Evolutionary conservation across 2,797 vertebrate genomes (phyloP).

Genomic region (Molothrus aeneus): DNA sequence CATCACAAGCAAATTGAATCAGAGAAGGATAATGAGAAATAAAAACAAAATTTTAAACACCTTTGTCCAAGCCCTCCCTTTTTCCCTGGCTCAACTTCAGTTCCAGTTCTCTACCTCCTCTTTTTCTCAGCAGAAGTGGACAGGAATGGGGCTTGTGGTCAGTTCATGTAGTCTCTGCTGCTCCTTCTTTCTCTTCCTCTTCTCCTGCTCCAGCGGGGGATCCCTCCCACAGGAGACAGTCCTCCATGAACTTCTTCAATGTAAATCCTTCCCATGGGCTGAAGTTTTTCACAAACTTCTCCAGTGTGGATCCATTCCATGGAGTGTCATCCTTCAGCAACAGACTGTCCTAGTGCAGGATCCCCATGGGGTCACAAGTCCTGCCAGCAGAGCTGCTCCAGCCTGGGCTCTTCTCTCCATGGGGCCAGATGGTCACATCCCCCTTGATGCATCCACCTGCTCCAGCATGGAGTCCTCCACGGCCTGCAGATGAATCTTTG

Average conservation of each 20-base stretch:
- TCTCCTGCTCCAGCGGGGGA: neutral
- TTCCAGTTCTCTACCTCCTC: neutral
- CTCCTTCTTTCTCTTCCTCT: neutral
- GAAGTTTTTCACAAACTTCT: neutral
- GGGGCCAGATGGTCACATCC: neutral
- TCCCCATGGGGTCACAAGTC: neutral
- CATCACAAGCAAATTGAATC: neutral
- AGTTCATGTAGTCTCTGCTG: neutral
- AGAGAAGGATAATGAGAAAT: neutral
- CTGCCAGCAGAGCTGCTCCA: neutral
- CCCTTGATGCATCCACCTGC: neutral
- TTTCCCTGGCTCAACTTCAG: neutral
- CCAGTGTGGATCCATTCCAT: neutral
- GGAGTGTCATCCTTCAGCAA: neutral
- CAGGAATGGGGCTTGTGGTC: neutral
- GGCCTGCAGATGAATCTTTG: neutral
- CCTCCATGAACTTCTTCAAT: neutral
- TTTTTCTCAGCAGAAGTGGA: neutral
- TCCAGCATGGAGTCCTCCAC: neutral
- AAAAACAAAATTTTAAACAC: neutral
- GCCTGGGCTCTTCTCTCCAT: neutral
- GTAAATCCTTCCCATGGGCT: neutral
- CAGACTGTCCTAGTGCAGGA: neutral
- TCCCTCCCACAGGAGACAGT: neutral
- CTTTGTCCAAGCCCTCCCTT: neutral